Evolutionary conservation across 2,797 vertebrate genomes (phyloP).

Genomic region (Acomys russatus): DNA sequence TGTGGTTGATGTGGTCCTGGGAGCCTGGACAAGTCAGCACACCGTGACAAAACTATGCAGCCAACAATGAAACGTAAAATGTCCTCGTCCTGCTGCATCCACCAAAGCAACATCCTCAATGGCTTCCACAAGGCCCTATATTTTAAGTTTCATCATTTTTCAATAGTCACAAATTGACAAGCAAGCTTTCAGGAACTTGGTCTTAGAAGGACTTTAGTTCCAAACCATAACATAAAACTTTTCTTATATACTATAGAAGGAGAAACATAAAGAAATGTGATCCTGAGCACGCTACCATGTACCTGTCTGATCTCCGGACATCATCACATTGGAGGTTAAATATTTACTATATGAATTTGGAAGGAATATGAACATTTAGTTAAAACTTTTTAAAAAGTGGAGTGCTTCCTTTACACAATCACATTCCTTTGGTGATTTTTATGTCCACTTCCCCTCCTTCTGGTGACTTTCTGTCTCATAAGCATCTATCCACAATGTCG

Average conservation of each 20-base stretch:
- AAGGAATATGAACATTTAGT: neutral
- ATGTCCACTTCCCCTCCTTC: neutral
- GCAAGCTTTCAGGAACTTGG: neutral
- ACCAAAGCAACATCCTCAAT: neutral
- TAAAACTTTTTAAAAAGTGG: neutral
- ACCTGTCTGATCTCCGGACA: neutral
- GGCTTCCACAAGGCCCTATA: neutral
- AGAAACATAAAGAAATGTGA: neutral
- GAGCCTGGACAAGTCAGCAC: neutral
- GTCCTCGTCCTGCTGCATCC: neutral
- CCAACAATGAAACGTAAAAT: neutral
- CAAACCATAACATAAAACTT: neutral
- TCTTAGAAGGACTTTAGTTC: neutral
- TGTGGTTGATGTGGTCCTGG: neutral
- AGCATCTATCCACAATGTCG: no score
- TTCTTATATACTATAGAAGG: neutral
- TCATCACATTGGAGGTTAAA: neutral
- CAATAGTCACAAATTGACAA: neutral
- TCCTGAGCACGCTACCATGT: neutral
- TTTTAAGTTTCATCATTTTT: neutral
- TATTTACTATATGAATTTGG: neutral
- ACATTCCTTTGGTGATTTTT: neutral
- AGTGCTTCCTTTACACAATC: neutral
- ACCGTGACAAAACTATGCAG: neutral
- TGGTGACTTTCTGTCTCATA: no score